phyloP scores from a whole-genome alignment of 2,797 vertebrate genomes.

The Melopsittacus undulatus region DNA sequence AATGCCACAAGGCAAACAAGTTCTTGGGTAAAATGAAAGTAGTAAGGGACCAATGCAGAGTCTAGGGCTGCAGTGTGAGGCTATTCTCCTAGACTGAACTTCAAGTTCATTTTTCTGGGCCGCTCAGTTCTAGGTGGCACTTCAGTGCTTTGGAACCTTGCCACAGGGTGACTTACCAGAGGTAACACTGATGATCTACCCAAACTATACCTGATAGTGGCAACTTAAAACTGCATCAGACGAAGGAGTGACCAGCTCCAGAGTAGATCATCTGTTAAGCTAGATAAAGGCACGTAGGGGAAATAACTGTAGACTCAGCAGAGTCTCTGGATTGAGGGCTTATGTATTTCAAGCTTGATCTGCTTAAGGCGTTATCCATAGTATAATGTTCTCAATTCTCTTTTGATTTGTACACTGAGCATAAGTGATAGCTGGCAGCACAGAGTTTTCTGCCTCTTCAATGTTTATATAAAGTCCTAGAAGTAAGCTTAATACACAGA shows the following conservation, averaged over 20 bases:
- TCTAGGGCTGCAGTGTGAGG: not conserved
- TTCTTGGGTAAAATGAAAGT: not conserved
- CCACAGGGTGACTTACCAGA: not conserved
- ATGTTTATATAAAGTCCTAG: not conserved
- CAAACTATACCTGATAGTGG: not conserved
- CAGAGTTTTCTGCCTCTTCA: not conserved
- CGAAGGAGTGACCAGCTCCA: not conserved
- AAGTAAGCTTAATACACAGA: not conserved
- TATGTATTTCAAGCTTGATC: conserved; percentile 6
- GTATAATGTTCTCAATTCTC: not conserved
- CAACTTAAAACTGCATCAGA: not conserved
- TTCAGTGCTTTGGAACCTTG: not conserved
- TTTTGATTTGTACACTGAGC: not conserved
- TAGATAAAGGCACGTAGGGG: not conserved
- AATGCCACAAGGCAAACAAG: not conserved
- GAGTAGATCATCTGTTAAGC: not conserved
- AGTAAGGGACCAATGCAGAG: not conserved
- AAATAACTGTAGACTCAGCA: not conserved
- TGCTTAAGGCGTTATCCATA: conserved; percentile 13
- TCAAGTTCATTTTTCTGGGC: not conserved
- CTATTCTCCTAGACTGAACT: not conserved
- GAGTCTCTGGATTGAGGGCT: not conserved
- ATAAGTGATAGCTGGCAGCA: not conserved
- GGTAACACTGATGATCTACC: not conserved
- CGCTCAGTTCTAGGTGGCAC: not conserved